These are phyloP conservation scores for Trichacis sp. DNA, from an alignment of 2,888 invertebrate genomes.

Conservation along the genomic window DNA sequence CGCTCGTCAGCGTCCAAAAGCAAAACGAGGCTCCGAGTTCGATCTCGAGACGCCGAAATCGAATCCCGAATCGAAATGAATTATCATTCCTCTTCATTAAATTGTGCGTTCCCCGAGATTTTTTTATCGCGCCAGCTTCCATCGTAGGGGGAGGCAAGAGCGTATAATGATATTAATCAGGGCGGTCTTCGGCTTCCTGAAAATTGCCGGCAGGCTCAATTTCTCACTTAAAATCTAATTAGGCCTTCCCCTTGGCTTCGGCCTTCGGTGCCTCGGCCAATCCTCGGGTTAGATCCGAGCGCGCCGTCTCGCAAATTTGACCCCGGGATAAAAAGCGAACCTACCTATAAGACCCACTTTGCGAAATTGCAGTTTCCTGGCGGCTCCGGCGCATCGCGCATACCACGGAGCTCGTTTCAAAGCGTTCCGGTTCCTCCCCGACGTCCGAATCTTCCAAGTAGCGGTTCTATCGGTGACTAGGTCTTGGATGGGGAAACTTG, in stretches of 20 bases:
- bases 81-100: neutral
- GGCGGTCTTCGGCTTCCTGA: conserved; percentile 67
- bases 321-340: conserved; percentile 57
- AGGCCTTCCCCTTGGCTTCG: conserved; percentile 57
- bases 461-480: conserved; percentile 12
- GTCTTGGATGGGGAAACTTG: conserved; percentile 29
- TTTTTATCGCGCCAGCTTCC: conserved; percentile 9
- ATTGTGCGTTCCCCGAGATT: no score
- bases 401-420: conserved; percentile 45
- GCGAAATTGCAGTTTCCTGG: conserved; percentile 65
- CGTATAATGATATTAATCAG: conserved; percentile 68
- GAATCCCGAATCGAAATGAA: neutral
- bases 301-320: conserved; percentile 55
- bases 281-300: conserved; percentile 36
- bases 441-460: conserved; percentile 34
- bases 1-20: neutral
- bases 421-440: conserved; percentile 39
- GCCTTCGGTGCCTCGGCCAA: conserved; percentile 40
- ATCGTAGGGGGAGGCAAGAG: conserved; percentile 37
- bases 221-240: conserved; percentile 69
- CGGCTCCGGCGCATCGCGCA: conserved; percentile 48
- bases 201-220: conserved; percentile 69
- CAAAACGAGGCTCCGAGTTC: no score
- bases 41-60: neutral
- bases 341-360: conserved; percentile 59